Evolutionary conservation across 2,113 vertebrate genomes (phyloP), one percentile per base, ranked within the genome.

Genomic region (Ceuthmochares aereus): DNA sequence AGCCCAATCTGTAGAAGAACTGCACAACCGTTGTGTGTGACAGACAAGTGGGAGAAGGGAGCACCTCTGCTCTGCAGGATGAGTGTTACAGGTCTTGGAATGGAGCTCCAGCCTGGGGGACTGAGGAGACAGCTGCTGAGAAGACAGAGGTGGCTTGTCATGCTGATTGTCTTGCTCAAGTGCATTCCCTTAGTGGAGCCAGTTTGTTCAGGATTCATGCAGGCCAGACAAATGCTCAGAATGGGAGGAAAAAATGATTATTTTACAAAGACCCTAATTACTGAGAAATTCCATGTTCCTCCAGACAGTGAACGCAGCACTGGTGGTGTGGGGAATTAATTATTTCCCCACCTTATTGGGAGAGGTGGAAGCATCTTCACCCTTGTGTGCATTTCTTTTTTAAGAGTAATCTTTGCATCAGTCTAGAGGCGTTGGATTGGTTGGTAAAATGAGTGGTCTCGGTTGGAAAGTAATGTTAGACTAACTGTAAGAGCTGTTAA

Each of bases 321-420:
- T 27, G 6, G 9, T 29, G 30, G 13, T 52, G 34, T 29, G 13
- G 22, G 23, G 29, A 76, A 14, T 14, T 26, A 59, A 30, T 12
- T 11, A 2, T 55, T 47, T 81, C 21, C 16, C 9, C 11, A 1
- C 30, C 5, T 69, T 40, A 36, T 10, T 1, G 0, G 72, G 19
- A 36, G 68, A 51, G 5, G 8, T 59, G 42, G 16, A 18, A 47
- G 72, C 29, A 23, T 22, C 43, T 76, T 78, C 43, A 14, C 14
- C 21, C 21, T 87, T 4, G 0, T 21, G 3, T 8, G 11, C 9
- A 6, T 64, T 78, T 81, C 12, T 17, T 14, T n/a, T n/a, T 49
- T 45, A 47, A 70, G 47, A 27, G 55, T 43, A 36, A 43, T 12
- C 17, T 42, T 45, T 69, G 32, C 16, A 22, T 42, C 76, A 27